Conservation (phyloP, 2,888 invertebrate genomes). For the Amiota minor region DNA sequence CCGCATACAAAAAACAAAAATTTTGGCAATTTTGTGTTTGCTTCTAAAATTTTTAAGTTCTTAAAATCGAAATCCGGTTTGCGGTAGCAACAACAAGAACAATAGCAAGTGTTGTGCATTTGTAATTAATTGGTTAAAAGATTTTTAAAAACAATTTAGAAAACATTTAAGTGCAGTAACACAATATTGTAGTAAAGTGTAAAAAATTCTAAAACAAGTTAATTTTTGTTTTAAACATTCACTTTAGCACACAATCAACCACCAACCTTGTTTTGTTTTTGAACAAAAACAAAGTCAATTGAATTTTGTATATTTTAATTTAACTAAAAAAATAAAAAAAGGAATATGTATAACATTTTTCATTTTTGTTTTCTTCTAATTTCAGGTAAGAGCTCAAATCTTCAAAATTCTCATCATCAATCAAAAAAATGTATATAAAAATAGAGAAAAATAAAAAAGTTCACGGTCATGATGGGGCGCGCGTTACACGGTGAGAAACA, state of each 20-base stretch:
- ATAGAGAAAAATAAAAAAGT: background rate
- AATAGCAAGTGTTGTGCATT: slow-evolving; percentile 3
- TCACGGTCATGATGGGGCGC: background rate
- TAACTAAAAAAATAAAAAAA: slow-evolving; percentile 3
- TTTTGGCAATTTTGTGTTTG: background rate
- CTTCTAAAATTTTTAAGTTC: background rate
- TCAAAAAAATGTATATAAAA: slow-evolving; percentile 22
- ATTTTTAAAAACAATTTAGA: too few relatives aligned
- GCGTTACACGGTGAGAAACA: too few relatives aligned
- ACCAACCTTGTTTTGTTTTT: too few relatives aligned
- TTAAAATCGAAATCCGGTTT: slow-evolving; percentile 8
- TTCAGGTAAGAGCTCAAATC: slow-evolving; percentile 49
- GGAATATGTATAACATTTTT: background rate
- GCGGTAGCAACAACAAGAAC: background rate
- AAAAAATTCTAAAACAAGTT: too few relatives aligned
- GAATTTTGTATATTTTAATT: background rate
- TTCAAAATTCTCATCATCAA: slow-evolving; percentile 39
- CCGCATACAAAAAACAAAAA: background rate
- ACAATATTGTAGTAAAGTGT: too few relatives aligned
- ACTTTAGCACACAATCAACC: too few relatives aligned
- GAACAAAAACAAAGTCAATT: too few relatives aligned
- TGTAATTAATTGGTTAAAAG: too few relatives aligned
- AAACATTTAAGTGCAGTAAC: too few relatives aligned
- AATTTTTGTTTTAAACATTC: too few relatives aligned
- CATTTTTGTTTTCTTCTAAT: slow-evolving; percentile 31